Percentiles rank a stretch among this genome's conserved stretches.
phyloP scores from a whole-genome alignment of 1,140 invertebrate species.

The Mylabris phalerata region DNA sequence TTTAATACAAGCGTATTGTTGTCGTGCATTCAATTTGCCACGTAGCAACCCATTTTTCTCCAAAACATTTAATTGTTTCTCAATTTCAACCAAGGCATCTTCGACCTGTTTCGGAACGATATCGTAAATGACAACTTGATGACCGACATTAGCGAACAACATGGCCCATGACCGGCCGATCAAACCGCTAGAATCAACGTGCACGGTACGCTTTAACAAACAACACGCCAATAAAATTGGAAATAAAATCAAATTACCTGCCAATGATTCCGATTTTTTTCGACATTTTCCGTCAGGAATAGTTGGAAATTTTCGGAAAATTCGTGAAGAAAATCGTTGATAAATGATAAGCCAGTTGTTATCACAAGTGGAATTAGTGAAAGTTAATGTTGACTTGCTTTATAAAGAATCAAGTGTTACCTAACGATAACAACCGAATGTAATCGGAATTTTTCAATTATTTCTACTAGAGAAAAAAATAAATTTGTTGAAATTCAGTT shows the following conservation, averaged over 20 bases:
- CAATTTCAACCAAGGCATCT: constrained; percentile 66
- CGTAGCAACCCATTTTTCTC: constrained; percentile 65
- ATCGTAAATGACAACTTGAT: constrained; percentile 80
- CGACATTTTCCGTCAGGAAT: too few species aligned
- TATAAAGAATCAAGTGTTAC: too few species aligned
- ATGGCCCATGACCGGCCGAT: constrained; percentile 94
- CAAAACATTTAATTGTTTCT: constrained; percentile 63
- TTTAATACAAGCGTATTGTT: constrained; percentile 75
- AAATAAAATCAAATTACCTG: constrained; percentile 19
- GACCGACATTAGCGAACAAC: constrained; percentile 89
- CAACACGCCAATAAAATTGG: not conserved
- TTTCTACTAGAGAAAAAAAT: too few species aligned
- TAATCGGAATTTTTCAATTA: too few species aligned
- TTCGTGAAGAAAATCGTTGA: too few species aligned
- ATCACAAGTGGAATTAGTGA: too few species aligned
- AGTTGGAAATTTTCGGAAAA: too few species aligned
- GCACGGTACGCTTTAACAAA: not conserved
- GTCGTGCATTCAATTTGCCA: constrained; percentile 60
- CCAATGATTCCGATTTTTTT: constrained; percentile 29
- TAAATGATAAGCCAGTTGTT: too few species aligned
- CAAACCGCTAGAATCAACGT: constrained; percentile 61
- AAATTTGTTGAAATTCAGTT: too few species aligned
- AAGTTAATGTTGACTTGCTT: too few species aligned
- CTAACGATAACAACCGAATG: too few species aligned
- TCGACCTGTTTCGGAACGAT: constrained; percentile 66